Evolutionary conservation across 2,888 invertebrate genomes (phyloP).

Genomic region (Nomada lathburiana): DNA sequence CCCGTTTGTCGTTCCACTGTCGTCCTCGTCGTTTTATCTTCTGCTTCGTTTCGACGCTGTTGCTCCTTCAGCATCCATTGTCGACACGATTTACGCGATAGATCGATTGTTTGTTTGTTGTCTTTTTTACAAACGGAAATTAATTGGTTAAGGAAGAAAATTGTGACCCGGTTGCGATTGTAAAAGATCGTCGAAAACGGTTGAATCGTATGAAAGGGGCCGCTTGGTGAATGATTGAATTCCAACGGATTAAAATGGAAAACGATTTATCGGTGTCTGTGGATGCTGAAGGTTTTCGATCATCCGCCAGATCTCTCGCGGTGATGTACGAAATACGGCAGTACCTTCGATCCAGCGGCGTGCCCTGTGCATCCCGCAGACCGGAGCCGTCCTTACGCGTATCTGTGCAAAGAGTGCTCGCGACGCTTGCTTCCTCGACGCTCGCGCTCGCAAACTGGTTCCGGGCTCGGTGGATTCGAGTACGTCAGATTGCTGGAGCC

Average conservation of each 20-base stretch:
- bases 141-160: conserved; percentile 4
- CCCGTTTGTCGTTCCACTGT: conserved; percentile 7
- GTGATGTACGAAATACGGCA: conserved; percentile 53
- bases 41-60: conserved; percentile 40
- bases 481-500: conserved; percentile 83
- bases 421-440: conserved; percentile 82
- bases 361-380: conserved; percentile 29
- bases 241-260: conserved; percentile 8
- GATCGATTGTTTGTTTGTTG: neutral
- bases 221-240: neutral
- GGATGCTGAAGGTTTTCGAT: conserved; percentile 54
- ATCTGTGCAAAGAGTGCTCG: conserved; percentile 83
- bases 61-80: conserved; percentile 48
- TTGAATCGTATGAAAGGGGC: too few species aligned
- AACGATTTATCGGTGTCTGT: neutral
- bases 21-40: conserved; percentile 8
- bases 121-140: neutral
- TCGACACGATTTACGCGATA: neutral
- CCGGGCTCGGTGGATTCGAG: conserved; percentile 83
- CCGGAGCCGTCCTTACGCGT: conserved; percentile 78
- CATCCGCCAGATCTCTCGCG: conserved; percentile 36
- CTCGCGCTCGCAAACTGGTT: conserved; percentile 81
- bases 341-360: conserved; percentile 63
- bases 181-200: too few species aligned
- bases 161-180: neutral